phyloP scores from a whole-genome alignment of 2,797 vertebrate genomes.

The Neostethus bicornis region DNA sequence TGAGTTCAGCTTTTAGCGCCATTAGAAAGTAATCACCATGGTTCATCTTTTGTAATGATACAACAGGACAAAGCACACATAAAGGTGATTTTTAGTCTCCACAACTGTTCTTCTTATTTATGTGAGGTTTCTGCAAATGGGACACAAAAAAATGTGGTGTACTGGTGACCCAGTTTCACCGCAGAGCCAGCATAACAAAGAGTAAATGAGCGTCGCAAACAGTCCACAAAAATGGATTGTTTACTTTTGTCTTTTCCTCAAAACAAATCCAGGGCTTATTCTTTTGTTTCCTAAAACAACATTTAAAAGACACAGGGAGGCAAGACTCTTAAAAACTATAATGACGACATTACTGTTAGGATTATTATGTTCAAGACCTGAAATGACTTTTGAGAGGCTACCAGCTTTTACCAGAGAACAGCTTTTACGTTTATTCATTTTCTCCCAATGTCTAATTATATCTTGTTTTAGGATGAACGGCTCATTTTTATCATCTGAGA shows the following conservation, averaged over 20 bases:
- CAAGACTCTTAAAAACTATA: not conserved
- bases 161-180: slow-evolving; percentile 27
- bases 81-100: slow-evolving; percentile 17
- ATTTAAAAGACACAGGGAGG: slow-evolving; percentile 5
- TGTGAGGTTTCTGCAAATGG: slow-evolving; percentile 21
- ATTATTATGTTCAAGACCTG: no score
- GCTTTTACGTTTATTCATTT: no score
- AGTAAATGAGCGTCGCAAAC: slow-evolving; percentile 15
- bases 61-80: slow-evolving; percentile 17
- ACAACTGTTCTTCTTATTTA: slow-evolving; percentile 25
- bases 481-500: no score
- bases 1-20: not conserved
- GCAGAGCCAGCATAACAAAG: slow-evolving; percentile 6
- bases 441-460: no score
- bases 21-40: slow-evolving; percentile 5
- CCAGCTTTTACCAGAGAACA: no score
- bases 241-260: slow-evolving; percentile 1
- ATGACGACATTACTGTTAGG: not conserved
- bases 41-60: slow-evolving; percentile 10
- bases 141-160: slow-evolving; percentile 14
- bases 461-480: no score
- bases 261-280: slow-evolving; percentile 3
- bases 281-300: not conserved
- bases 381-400: no score
- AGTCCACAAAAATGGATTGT: slow-evolving; percentile 11